Evolutionary conservation across 30 jellyfish, hydroid and myxozoan species (phyloP).

Genomic region (Nemopilema nomurai): DNA sequence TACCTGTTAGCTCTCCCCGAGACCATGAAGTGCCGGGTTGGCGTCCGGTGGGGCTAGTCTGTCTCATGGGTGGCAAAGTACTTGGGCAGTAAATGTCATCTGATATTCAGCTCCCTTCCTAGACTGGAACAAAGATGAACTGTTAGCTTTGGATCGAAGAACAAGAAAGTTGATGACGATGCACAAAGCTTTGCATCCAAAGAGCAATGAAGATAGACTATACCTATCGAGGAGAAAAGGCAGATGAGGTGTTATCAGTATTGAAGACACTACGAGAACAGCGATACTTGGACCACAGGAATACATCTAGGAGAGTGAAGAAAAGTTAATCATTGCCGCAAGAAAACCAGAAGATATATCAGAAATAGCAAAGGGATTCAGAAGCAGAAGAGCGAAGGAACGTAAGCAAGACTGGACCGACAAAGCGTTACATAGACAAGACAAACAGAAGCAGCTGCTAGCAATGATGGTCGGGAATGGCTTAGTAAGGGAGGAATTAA

Average conservation of each 20-base stretch:
- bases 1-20: too few species aligned
- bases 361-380: slow-evolving; percentile 18
- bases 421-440: slow-evolving; percentile 41
- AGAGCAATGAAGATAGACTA: slow-evolving; percentile 17
- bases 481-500: slow-evolving; percentile 16
- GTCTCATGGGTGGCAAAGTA: too few species aligned
- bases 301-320: slow-evolving; percentile 30
- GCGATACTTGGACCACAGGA: slow-evolving; percentile 12
- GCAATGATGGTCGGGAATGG: slow-evolving; percentile 7
- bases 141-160: slow-evolving; percentile 11
- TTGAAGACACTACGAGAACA: slow-evolving; percentile 29
- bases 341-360: slow-evolving; percentile 11
- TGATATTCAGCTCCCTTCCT: slow-evolving; percentile 19
- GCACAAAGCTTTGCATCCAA: slow-evolving; percentile 38
- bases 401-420: slow-evolving; percentile 39
- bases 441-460: slow-evolving; percentile 29
- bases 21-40: too few species aligned
- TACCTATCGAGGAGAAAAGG: slow-evolving; percentile 24
- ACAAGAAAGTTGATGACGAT: slow-evolving; percentile 39
- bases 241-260: slow-evolving; percentile 28
- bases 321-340: slow-evolving; percentile 6
- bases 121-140: slow-evolving; percentile 33
- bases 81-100: slow-evolving; percentile 23
- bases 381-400: slow-evolving; percentile 15
- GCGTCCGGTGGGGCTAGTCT: too few species aligned